A percentile compares a stretch with the other conserved stretches of the same genome.
These are phyloP conservation scores for Phrynocephalus forsythii DNA, from an alignment of 2,797 vertebrate species.

Conservation along the genomic window DNA sequence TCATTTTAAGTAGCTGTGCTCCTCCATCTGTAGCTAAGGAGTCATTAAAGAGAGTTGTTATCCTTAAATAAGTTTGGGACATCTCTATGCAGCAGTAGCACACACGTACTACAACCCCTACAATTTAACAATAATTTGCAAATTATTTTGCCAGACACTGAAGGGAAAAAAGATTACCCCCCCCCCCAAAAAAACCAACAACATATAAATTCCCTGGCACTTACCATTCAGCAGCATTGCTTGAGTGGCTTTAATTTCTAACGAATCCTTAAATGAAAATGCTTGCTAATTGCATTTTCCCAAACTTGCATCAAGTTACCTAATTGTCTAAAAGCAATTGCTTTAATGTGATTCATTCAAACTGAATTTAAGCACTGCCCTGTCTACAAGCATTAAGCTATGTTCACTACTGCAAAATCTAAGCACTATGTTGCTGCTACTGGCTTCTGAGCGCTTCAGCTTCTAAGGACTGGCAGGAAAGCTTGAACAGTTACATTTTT, in stretches of 20 bases:
- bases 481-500: background rate
- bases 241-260: conserved; percentile 25
- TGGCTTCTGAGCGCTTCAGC: background rate
- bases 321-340: conserved; percentile 30
- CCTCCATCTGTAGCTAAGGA: background rate
- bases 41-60: background rate
- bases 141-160: background rate
- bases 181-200: background rate
- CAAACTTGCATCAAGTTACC: conserved; percentile 20
- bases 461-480: background rate
- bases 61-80: background rate
- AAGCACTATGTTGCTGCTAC: background rate
- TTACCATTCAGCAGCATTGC: conserved; percentile 19
- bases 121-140: background rate
- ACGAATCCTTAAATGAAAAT: conserved; percentile 24
- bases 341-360: conserved; percentile 17
- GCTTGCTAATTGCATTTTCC: conserved; percentile 27
- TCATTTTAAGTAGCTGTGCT: background rate
- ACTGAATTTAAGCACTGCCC: conserved; percentile 17
- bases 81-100: background rate
- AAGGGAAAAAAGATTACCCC: background rate
- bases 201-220: conserved; percentile 24
- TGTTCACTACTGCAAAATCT: background rate
- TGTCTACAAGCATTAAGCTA: background rate
- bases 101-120: background rate